Conservation (phyloP, 2,888 invertebrate species). For the Chalcis sispes region DNA sequence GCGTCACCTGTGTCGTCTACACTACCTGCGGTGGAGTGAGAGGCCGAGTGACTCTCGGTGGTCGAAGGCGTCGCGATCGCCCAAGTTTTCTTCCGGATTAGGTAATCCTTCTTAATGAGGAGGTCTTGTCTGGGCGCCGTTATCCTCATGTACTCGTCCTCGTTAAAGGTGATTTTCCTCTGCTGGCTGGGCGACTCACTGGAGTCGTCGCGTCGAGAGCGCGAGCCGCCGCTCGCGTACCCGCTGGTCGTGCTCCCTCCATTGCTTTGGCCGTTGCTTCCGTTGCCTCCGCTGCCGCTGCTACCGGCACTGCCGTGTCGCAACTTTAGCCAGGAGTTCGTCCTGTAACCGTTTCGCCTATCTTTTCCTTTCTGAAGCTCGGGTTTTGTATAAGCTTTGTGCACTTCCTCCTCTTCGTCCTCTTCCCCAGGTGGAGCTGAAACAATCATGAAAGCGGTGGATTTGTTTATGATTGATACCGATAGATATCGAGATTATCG, state of each 20-base stretch:
- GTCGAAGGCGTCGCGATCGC: constrained; percentile 74
- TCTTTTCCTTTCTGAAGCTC: not conserved
- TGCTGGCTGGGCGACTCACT: constrained; percentile 59
- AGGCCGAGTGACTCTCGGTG: constrained; percentile 74
- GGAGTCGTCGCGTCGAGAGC: constrained; percentile 64
- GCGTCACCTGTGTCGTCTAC: not conserved
- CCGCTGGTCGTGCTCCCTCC: constrained; percentile 62
- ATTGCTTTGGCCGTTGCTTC: constrained; percentile 19
- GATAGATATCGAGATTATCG: too few species aligned
- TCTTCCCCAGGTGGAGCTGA: constrained; percentile 73
- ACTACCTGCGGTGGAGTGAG: constrained; percentile 74
- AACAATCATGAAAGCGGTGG: too few species aligned
- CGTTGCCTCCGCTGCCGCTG: constrained; percentile 32
- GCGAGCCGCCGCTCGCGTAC: constrained; percentile 62
- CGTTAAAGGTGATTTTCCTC: constrained; percentile 77
- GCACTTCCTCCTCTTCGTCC: constrained; percentile 67
- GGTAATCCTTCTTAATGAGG: constrained; percentile 83
- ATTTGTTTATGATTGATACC: too few species aligned
- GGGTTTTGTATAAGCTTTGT: constrained; percentile 22
- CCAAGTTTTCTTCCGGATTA: constrained; percentile 77
- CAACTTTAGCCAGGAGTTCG: constrained; percentile 42
- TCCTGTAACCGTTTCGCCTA: not conserved
- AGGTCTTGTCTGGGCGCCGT: constrained; percentile 84
- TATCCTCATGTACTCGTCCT: constrained; percentile 84
- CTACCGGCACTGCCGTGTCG: constrained; percentile 50